Evolutionary conservation across 2,888 invertebrate genomes (phyloP), one percentile per base, ranked within the genome.

Genomic region (Teleiodes luculella): DNA sequence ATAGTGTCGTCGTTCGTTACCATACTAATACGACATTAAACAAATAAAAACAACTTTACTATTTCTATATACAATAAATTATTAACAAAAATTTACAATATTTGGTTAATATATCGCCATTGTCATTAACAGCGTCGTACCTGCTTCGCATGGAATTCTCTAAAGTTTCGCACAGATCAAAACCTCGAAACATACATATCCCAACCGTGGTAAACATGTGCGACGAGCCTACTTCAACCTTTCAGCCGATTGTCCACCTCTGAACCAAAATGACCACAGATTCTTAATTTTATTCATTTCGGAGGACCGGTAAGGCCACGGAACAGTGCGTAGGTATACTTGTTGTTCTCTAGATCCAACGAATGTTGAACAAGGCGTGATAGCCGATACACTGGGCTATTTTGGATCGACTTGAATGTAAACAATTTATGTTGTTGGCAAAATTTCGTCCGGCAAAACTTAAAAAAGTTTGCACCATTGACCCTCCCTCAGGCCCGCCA

Each of bases 391-490:
- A 57, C 56, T 5, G 59, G 58, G 51, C 57, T 57, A 46, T 24
- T 24, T 59, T 60, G n/a, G n/a, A n/a, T n/a, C n/a, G n/a, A n/a
- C 58, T 3, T 60, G 58, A 33, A 59, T 14, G 30, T 59, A 60
- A 1, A 41, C 1, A 2, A 62, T 52, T 53, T 57, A 49, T 1
- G 54, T 57, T 24, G 56, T 57, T 0, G 62, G 59, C 13, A 57
- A 14, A 55, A 57, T 54, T 0, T 28, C 36, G 1, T 62, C 54
- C 20, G 51, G 35, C 55, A 57, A 24, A 39, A 58, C 5, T 30
- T 52, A 33, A 56, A 47, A 53, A 46, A 54, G 24, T 14, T 39
- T 16, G 13, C 36, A 18, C 53, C 31, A 31, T 49, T 57, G 18
- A 52, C 45, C 13, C 36, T 50, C 49, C 35, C 47, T n/a, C n/a